A percentile compares a stretch with the other conserved stretches of the same genome.
Conservation (phyloP, 2,113 vertebrate genomes). For the Cichladusa arquata region DNA sequence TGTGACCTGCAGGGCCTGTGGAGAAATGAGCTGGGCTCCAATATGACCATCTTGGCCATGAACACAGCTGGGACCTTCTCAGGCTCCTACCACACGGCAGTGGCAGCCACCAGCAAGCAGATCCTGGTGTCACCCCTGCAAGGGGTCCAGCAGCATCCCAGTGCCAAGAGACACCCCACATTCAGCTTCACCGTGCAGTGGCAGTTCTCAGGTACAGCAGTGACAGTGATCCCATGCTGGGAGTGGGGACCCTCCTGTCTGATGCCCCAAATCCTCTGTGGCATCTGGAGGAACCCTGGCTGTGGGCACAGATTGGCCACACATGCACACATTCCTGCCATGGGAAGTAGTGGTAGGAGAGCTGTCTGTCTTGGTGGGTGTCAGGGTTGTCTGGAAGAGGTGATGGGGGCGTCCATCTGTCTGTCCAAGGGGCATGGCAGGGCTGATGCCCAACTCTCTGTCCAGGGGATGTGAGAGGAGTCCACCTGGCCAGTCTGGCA, state of each 20-base stretch:
- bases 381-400: neutral
- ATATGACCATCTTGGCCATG: neutral
- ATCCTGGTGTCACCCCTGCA: neutral
- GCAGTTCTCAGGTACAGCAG: neutral
- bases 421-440: neutral
- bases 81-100: neutral
- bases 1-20: neutral
- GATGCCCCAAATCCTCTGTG: neutral
- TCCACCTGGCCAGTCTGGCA: too few species aligned
- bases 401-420: neutral
- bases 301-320: neutral
- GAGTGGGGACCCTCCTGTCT: rapidly evolving
- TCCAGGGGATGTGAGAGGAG: rapidly evolving
- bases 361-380: neutral
- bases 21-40: neutral
- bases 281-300: neutral
- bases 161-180: neutral
- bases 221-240: neutral
- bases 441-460: too few species aligned
- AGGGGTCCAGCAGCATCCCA: neutral
- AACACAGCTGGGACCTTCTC: neutral
- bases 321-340: neutral
- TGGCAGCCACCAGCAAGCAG: neutral
- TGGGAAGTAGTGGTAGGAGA: neutral
- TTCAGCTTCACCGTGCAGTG: neutral